phyloP scores from a whole-genome alignment of 37 sponge, comb jelly and placozoan species.

The Halisarca cf. caerulea region DNA sequence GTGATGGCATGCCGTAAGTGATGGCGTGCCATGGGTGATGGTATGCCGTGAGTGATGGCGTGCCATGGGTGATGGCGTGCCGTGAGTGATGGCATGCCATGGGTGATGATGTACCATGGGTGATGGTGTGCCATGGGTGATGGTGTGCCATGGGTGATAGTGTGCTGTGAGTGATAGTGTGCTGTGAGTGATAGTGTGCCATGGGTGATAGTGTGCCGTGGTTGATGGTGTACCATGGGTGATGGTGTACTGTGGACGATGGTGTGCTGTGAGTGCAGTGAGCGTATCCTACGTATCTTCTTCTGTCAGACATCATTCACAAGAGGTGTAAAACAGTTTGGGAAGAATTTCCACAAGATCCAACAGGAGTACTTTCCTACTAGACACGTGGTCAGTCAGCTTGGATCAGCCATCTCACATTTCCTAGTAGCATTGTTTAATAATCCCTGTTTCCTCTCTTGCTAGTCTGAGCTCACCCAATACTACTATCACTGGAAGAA shows the following conservation, averaged over 20 bases:
- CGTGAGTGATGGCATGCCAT: neutral
- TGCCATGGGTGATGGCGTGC: too few species aligned
- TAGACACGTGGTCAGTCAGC: slow-evolving; percentile 66
- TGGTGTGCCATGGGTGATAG: neutral
- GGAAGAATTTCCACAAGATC: slow-evolving; percentile 83
- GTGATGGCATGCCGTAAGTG: too few species aligned
- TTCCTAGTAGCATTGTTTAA: too few species aligned
- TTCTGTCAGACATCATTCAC: slow-evolving; percentile 61
- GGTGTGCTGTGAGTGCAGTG: neutral
- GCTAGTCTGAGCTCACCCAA: slow-evolving; percentile 56
- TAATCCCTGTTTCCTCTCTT: neutral
- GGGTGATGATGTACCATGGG: neutral
- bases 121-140: too few species aligned
- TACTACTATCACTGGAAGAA: slow-evolving; percentile 89
- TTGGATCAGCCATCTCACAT: too few species aligned
- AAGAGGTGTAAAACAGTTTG: slow-evolving; percentile 82
- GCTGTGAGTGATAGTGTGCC: too few species aligned
- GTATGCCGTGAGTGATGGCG: too few species aligned
- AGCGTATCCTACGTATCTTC: neutral
- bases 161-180: neutral
- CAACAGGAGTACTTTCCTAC: slow-evolving; percentile 69
- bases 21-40: too few species aligned
- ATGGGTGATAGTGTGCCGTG: too few species aligned
- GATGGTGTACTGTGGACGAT: neutral
- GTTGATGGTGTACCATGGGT: neutral